Percentiles rank a stretch among this genome's conserved stretches.
phyloP scores from a whole-genome alignment of 2,888 invertebrate species.

The Bibio marci region DNA sequence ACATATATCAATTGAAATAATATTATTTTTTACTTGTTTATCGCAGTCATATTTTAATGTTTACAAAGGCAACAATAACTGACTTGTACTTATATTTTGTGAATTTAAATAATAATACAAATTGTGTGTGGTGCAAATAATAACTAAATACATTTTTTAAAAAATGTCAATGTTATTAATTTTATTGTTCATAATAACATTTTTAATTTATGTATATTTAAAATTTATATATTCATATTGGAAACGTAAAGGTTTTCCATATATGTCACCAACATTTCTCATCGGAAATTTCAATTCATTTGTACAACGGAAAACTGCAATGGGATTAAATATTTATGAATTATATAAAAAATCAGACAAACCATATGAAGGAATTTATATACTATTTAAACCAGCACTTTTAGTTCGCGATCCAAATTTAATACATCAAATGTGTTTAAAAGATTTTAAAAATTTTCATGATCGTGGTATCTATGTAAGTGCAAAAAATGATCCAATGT shows the following conservation, averaged over 20 bases:
- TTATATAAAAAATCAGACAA: conserved; percentile 30
- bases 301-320: conserved; percentile 35
- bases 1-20: no score
- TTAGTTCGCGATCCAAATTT: conserved; percentile 42
- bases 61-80: no score
- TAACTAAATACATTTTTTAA: no score
- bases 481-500: conserved; percentile 40
- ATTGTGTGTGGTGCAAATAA: no score
- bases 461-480: conserved; percentile 45
- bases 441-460: conserved; percentile 45
- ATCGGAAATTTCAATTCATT: conserved; percentile 43
- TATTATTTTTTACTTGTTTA: no score
- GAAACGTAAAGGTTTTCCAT: conserved; percentile 36
- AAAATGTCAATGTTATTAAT: no score
- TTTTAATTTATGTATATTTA: conserved; percentile 6
- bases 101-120: no score
- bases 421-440: conserved; percentile 39
- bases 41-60: no score
- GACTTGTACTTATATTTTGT: no score
- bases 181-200: no score
- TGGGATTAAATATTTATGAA: conserved; percentile 42
- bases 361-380: conserved; percentile 39
- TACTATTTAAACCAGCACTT: conserved; percentile 41
- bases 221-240: conserved; percentile 30
- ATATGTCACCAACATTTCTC: conserved; percentile 39